Conservation (phyloP, 2,113 vertebrate species). For the Hippocampus zosterae region DNA sequence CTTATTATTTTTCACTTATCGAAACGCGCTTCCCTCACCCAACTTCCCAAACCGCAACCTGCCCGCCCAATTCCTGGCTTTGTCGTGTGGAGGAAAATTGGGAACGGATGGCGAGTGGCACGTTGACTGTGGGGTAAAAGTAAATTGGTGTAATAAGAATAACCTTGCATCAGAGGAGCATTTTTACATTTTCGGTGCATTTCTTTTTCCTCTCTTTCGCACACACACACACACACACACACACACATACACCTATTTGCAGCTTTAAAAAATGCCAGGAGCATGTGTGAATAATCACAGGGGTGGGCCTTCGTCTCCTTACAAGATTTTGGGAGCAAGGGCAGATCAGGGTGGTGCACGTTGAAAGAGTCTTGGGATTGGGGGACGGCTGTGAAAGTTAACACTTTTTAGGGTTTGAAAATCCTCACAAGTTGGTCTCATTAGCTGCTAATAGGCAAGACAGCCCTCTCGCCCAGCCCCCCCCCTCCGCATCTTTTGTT, state of each 20-base stretch:
- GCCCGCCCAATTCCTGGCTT: slow-evolving; percentile 50
- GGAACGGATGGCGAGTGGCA: slow-evolving; percentile 61
- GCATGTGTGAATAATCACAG: slow-evolving; percentile 73
- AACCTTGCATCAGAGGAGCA: not conserved
- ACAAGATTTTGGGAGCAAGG: slow-evolving; percentile 59
- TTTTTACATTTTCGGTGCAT: slow-evolving; percentile 70
- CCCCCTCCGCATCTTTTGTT: slow-evolving; percentile 66
- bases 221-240: not conserved
- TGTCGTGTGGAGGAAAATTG: slow-evolving; percentile 59
- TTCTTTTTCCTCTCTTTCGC: slow-evolving; percentile 54
- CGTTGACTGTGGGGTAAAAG: slow-evolving; percentile 21
- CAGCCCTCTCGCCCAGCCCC: slow-evolving; percentile 50
- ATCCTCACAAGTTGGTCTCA: slow-evolving; percentile 79
- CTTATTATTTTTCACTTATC: slow-evolving; percentile 75
- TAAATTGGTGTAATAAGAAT: not conserved
- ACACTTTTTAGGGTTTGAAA: slow-evolving; percentile 75
- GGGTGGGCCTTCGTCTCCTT: slow-evolving; percentile 57
- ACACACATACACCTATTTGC: slow-evolving; percentile 33
- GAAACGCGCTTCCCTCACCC: slow-evolving; percentile 60
- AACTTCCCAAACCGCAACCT: slow-evolving; percentile 51
- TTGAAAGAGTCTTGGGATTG: slow-evolving; percentile 40
- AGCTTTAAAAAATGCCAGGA: slow-evolving; percentile 62
- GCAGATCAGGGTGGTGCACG: slow-evolving; percentile 59
- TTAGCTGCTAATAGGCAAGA: slow-evolving; percentile 82
- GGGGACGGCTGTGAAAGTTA: slow-evolving; percentile 62